Evolutionary conservation across 2,888 invertebrate genomes (phyloP).

Genomic region (Toxonevra muliebris): DNA sequence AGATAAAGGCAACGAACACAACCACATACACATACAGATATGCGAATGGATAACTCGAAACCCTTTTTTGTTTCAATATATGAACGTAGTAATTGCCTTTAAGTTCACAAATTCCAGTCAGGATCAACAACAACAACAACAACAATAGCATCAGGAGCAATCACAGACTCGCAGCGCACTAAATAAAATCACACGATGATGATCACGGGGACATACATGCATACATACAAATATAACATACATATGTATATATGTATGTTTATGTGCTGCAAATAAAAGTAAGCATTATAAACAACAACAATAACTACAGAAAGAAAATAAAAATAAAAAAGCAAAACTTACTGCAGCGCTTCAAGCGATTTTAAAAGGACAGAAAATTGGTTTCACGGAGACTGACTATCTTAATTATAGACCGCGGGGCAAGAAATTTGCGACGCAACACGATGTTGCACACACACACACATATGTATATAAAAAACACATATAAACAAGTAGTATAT

Average conservation of each 20-base stretch:
- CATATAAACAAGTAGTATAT: not conserved
- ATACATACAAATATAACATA: slow-evolving; percentile 1
- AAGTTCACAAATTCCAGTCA: slow-evolving; percentile 16
- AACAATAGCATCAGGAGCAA: slow-evolving; percentile 5
- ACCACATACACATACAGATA: slow-evolving; percentile 14
- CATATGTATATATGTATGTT: too few relatives aligned
- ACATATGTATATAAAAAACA: too few relatives aligned
- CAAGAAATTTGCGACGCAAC: slow-evolving; percentile 38
- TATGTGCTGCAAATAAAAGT: not conserved
- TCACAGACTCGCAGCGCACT: slow-evolving; percentile 9
- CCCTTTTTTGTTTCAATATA: slow-evolving; percentile 13
- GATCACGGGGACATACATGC: not conserved
- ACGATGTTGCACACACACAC: slow-evolving; percentile 11
- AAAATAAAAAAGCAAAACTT: too few relatives aligned
- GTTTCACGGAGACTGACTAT: slow-evolving; percentile 51
- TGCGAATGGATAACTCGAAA: not conserved
- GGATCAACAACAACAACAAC: slow-evolving; percentile 15
- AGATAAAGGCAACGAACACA: slow-evolving; percentile 36
- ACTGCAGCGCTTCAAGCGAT: slow-evolving; percentile 37
- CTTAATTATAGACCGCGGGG: slow-evolving; percentile 51
- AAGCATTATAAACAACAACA: not conserved
- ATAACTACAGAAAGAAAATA: not conserved
- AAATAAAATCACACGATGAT: slow-evolving; percentile 27
- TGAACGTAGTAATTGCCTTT: slow-evolving; percentile 23
- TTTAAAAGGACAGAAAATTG: slow-evolving; percentile 51